Percentiles rank a stretch among this genome's conserved stretches.
phyloP scores from a whole-genome alignment of 2,113 vertebrate genomes.

The Thamnaconus septentrionalis region DNA sequence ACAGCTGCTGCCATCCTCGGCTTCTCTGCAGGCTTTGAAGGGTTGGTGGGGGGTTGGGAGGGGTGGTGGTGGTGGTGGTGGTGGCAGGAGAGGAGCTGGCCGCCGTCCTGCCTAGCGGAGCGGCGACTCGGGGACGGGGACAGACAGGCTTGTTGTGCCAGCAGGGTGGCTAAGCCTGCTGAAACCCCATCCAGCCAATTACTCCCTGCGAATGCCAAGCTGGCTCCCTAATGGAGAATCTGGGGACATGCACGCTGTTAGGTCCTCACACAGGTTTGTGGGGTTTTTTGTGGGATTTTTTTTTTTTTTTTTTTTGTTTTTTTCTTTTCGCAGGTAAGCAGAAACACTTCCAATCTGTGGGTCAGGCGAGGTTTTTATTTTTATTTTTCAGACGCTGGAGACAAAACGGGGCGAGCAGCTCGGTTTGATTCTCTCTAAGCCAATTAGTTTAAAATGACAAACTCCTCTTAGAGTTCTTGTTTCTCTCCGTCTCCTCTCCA shows the following conservation, averaged over 20 bases:
- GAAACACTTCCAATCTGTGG: conserved; percentile 20
- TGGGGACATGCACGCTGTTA: conserved; percentile 58
- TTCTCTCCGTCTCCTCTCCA: conserved; percentile 44
- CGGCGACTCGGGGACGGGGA: conserved; percentile 59
- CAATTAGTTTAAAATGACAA: conserved; percentile 72
- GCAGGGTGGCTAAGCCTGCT: conserved; percentile 75
- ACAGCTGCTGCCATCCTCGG: conserved; percentile 74
- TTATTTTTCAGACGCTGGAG: conserved; percentile 31
- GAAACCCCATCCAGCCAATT: conserved; percentile 77
- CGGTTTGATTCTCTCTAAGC: conserved; percentile 55
- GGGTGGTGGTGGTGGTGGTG: conserved; percentile 54
- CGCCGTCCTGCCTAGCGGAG: conserved; percentile 60
- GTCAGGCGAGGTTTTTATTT: conserved; percentile 4
- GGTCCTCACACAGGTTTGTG: conserved; percentile 58
- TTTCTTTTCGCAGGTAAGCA: conserved; percentile 40
- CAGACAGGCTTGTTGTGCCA: conserved; percentile 69
- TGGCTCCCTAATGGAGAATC: conserved; percentile 74
- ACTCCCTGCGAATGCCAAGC: conserved; percentile 68
- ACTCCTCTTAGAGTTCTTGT: conserved; percentile 62
- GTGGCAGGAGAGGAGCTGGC: conserved; percentile 60
- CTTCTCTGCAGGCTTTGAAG: conserved; percentile 69
- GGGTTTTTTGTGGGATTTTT: conserved; percentile 20
- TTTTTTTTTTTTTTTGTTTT: no score
- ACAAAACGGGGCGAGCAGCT: conserved; percentile 35
- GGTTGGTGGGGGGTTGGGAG: conserved; percentile 48